Conservation (phyloP, 2,888 invertebrate species). For the Thereva unica region DNA sequence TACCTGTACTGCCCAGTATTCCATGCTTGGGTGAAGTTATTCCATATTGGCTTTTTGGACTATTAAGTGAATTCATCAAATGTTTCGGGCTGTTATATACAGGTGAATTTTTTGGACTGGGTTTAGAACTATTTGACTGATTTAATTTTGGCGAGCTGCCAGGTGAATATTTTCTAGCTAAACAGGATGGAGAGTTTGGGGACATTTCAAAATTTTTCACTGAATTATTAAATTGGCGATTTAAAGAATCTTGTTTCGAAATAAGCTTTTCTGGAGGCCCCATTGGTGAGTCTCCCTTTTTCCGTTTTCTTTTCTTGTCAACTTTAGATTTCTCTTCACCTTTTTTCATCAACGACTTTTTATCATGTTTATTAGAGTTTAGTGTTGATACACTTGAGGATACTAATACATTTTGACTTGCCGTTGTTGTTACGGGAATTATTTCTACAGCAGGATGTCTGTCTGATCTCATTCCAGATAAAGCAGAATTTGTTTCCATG, state of each 20-base stretch:
- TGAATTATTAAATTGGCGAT: conserved; percentile 68
- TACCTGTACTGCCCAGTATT: conserved; percentile 70
- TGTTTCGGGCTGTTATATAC: conserved; percentile 77
- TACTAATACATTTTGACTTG: conserved; percentile 68
- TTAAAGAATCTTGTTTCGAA: conserved; percentile 67
- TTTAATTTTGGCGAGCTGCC: conserved; percentile 70
- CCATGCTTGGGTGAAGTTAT: conserved; percentile 80
- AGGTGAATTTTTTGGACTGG: conserved; percentile 77
- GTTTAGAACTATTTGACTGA: conserved; percentile 59
- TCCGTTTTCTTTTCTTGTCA: conserved; percentile 78
- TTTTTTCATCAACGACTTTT: conserved; percentile 47
- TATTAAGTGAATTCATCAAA: conserved; percentile 66
- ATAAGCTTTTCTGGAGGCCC: conserved; percentile 74
- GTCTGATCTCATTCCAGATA: conserved; percentile 66
- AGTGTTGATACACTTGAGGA: conserved; percentile 89
- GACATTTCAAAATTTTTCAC: too few relatives aligned
- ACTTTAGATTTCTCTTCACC: conserved; percentile 58
- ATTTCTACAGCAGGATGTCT: conserved; percentile 82
- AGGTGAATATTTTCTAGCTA: conserved; percentile 71
- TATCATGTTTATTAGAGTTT: conserved; percentile 59
- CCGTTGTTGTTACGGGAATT: conserved; percentile 73
- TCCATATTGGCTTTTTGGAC: conserved; percentile 75
- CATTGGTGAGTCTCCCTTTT: conserved; percentile 65
- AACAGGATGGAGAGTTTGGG: conserved; percentile 66
- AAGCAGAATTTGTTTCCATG: conserved; percentile 66